phyloP scores from a whole-genome alignment of 2,888 invertebrate species.

The Priocnemis perturbator region DNA sequence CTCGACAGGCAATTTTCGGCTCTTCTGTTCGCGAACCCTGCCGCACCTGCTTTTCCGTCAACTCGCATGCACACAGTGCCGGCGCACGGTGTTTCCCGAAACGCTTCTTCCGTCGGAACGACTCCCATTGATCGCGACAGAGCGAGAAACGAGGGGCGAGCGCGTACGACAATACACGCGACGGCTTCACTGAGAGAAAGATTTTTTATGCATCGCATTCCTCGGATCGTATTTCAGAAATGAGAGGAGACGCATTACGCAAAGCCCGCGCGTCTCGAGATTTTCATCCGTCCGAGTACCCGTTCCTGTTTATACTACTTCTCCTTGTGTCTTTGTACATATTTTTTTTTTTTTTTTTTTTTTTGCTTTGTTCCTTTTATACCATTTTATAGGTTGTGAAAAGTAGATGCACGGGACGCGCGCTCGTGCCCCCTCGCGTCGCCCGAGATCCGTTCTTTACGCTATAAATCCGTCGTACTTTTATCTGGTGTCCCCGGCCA shows the following conservation, averaged over 20 bases:
- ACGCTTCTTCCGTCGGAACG: too few species aligned
- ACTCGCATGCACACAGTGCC: too few species aligned
- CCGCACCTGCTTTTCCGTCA: too few species aligned
- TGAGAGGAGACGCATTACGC: background rate
- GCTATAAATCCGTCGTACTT: constrained; percentile 40
- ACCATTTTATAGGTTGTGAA: constrained; percentile 30
- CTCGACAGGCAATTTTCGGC: constrained; percentile 27
- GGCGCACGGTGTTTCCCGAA: background rate
- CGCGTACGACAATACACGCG: too few species aligned
- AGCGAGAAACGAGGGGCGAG: too few species aligned
- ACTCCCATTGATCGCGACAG: too few species aligned
- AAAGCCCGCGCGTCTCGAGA: background rate
- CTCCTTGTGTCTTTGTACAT: background rate
- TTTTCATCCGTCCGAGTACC: background rate
- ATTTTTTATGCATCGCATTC: too few species aligned
- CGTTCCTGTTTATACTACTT: background rate
- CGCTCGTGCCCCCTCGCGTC: background rate
- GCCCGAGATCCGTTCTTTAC: constrained; percentile 34
- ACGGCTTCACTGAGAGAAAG: too few species aligned
- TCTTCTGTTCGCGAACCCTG: background rate
- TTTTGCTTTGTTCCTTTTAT: background rate
- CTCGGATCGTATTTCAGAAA: background rate
- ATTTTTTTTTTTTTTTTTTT: background rate
- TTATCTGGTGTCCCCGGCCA: constrained; percentile 40
- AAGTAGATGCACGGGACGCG: constrained; percentile 18